phyloP scores from a whole-genome alignment of 2,797 vertebrate species.

The Poliocrania exsul region DNA sequence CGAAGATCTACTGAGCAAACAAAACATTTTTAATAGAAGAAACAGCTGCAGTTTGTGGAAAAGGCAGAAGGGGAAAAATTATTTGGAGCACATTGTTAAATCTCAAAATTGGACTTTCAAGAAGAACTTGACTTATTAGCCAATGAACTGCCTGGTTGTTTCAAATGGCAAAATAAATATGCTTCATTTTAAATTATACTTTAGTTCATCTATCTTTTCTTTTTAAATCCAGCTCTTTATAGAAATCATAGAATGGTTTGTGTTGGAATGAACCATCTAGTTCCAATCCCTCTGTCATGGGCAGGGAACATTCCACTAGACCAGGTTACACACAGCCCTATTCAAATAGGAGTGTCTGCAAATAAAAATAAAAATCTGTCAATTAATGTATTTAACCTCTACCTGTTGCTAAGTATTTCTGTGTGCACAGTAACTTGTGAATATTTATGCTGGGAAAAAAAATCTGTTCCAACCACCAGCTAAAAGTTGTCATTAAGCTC shows the following conservation, averaged over 20 bases:
- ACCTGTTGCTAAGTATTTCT: background rate
- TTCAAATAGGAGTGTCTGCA: background rate
- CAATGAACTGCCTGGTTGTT: background rate
- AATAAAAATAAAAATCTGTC: background rate
- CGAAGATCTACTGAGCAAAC: background rate
- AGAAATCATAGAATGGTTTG: background rate
- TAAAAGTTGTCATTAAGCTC: conserved; percentile 22
- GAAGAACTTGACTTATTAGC: background rate
- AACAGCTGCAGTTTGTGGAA: background rate
- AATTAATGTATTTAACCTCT: background rate
- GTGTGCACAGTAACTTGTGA: background rate
- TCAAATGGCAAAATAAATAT: background rate
- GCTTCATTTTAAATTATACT: background rate
- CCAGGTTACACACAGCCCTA: background rate
- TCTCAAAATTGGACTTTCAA: background rate
- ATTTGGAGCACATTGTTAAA: background rate
- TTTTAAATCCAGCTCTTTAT: background rate
- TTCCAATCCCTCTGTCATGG: background rate
- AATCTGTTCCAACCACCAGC: background rate
- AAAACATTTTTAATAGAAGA: background rate
- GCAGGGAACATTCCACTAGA: background rate
- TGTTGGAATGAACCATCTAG: background rate
- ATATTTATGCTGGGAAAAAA: background rate
- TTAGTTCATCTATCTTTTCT: background rate
- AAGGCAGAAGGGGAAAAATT: background rate